A percentile compares a stretch with the other conserved stretches of the same genome.
Evolutionary conservation across 2,888 invertebrate genomes (phyloP).

Genomic region (Ferdinandea cuprea): DNA sequence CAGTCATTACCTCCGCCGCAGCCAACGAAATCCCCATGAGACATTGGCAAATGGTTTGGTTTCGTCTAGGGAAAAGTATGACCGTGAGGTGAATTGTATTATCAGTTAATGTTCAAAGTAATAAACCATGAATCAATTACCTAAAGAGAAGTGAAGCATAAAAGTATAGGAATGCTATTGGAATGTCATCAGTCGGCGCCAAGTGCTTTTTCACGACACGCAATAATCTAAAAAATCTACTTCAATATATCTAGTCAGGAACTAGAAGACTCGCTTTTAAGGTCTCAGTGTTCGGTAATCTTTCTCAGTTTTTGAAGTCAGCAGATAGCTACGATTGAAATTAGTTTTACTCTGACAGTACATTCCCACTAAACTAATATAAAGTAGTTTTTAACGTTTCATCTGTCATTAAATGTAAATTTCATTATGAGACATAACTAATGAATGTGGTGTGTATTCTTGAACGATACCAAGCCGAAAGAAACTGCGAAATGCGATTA

Average conservation of each 20-base stretch:
- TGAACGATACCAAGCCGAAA: too few relatives aligned
- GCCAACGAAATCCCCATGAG: slow-evolving; percentile 53
- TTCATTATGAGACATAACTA: too few relatives aligned
- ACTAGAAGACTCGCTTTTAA: too few relatives aligned
- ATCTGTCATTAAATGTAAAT: too few relatives aligned
- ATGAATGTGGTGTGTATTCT: too few relatives aligned
- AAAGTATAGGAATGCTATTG: neutral
- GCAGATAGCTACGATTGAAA: too few relatives aligned
- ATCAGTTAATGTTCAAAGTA: slow-evolving; percentile 5
- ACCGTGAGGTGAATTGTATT: slow-evolving; percentile 17
- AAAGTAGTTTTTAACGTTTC: too few relatives aligned
- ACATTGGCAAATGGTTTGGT: slow-evolving; percentile 9
- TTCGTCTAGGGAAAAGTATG: slow-evolving; percentile 1
- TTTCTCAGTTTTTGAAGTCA: too few relatives aligned
- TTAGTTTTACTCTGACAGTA: too few relatives aligned
- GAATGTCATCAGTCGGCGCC: neutral
- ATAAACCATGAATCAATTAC: slow-evolving; percentile 39
- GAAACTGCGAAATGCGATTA: too few relatives aligned
- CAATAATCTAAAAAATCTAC: neutral
- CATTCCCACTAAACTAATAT: too few relatives aligned
- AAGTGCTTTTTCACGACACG: neutral
- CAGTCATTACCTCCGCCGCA: neutral
- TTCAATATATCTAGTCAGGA: neutral
- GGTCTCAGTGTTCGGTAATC: too few relatives aligned
- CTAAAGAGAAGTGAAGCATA: neutral